Evolutionary conservation across 37 sponge, comb jelly and placozoan genomes (phyloP).

Genomic region (Halichondria panicea): DNA sequence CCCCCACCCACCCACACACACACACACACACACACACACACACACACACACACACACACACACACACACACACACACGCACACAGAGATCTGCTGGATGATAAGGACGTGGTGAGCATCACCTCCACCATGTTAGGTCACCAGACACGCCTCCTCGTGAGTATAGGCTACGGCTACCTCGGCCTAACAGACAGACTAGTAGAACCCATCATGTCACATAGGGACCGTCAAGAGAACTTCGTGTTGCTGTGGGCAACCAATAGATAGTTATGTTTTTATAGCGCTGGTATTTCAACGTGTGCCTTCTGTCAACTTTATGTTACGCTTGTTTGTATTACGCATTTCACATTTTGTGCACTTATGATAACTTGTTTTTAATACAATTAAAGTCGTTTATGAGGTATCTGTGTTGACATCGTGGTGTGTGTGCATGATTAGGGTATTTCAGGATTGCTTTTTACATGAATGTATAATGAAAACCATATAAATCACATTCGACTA

Average conservation of each 20-base stretch:
- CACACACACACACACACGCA: too few relatives aligned
- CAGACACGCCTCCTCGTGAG: slow-evolving; percentile 43
- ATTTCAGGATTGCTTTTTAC: too few relatives aligned
- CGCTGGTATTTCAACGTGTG: too few relatives aligned
- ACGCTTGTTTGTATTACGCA: background rate
- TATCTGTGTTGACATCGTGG: background rate
- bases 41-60: too few relatives aligned
- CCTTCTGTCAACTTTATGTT: background rate
- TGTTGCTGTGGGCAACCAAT: slow-evolving; percentile 46
- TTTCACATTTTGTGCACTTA: background rate
- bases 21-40: too few relatives aligned
- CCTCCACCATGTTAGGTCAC: slow-evolving; percentile 46
- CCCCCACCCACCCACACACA: too few relatives aligned
- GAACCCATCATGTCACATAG: slow-evolving; percentile 49
- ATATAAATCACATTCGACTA: too few relatives aligned
- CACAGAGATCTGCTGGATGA: slow-evolving; percentile 32
- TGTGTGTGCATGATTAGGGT: too few relatives aligned
- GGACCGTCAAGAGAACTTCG: slow-evolving; percentile 49
- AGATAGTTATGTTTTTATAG: background rate
- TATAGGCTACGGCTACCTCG: slow-evolving; percentile 65
- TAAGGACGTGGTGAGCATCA: slow-evolving; percentile 41
- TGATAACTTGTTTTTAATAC: too few relatives aligned
- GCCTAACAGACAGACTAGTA: slow-evolving; percentile 44
- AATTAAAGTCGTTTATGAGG: too few relatives aligned
- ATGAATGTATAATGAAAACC: too few relatives aligned